Evolutionary conservation across 2,888 invertebrate species (phyloP).

Genomic region (Chymomyza procnemis): DNA sequence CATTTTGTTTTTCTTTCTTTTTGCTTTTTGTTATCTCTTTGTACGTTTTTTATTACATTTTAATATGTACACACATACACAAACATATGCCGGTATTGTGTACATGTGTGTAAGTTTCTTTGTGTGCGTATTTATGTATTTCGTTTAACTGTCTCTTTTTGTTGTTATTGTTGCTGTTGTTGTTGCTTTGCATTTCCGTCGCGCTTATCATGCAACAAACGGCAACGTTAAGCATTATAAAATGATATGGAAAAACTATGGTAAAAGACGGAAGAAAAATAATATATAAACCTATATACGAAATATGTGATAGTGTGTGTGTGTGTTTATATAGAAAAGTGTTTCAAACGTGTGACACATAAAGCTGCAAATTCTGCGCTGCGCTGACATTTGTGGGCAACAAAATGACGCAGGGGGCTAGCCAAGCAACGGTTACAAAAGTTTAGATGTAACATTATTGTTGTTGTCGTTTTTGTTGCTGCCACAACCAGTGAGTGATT

Average conservation of each 20-base stretch:
- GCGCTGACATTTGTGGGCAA: neutral
- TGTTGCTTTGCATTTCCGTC: conserved; percentile 30
- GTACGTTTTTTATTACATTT: neutral
- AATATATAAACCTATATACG: neutral
- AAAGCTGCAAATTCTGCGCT: conserved; percentile 34
- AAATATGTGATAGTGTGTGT: neutral
- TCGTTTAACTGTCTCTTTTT: neutral
- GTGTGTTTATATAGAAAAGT: conserved; percentile 5
- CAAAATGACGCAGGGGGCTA: neutral
- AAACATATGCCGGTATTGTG: neutral
- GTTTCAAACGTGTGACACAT: conserved; percentile 36
- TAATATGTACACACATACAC: neutral
- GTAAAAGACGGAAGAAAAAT: neutral
- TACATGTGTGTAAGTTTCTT: neutral
- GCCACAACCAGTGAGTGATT: conserved; percentile 31
- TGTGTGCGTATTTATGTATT: neutral
- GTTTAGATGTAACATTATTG: neutral
- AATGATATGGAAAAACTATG: conserved; percentile 4
- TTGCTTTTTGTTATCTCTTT: neutral
- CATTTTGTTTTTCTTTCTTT: neutral
- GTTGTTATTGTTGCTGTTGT: neutral
- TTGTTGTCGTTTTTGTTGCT: neutral
- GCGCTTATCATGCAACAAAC: conserved; percentile 34
- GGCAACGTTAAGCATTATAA: conserved; percentile 15
- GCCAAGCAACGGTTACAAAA: neutral